Evolutionary conservation across 2,888 invertebrate genomes (phyloP).

Genomic region (Mythimna loreyi): DNA sequence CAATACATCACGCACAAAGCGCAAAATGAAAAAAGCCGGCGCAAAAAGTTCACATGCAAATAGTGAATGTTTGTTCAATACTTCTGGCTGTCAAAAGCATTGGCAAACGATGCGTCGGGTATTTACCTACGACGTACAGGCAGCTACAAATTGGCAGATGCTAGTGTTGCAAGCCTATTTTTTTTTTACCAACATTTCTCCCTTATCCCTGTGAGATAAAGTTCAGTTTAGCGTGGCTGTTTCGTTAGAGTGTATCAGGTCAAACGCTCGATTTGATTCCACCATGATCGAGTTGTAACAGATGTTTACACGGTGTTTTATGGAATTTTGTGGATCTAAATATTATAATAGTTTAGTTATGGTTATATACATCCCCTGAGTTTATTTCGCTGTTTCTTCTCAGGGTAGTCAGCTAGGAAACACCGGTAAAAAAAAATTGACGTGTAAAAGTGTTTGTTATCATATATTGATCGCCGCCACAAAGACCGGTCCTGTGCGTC

Average conservation of each 20-base stretch:
- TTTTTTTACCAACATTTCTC: constrained; percentile 33
- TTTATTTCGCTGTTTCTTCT: too few relatives aligned
- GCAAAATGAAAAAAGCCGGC: constrained; percentile 50
- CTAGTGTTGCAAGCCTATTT: constrained; percentile 63
- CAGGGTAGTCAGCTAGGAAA: too few relatives aligned
- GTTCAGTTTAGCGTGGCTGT: constrained; percentile 46
- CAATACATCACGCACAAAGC: constrained; percentile 32
- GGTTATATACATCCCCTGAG: too few relatives aligned
- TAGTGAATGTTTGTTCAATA: constrained; percentile 80
- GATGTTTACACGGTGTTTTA: constrained; percentile 64
- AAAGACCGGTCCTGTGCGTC: too few relatives aligned
- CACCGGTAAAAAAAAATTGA: too few relatives aligned
- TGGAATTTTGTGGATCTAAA: constrained; percentile 28
- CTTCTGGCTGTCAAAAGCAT: constrained; percentile 85
- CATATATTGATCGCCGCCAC: too few relatives aligned
- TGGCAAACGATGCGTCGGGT: constrained; percentile 81
- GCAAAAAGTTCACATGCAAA: constrained; percentile 72
- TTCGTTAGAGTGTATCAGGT: constrained; percentile 46
- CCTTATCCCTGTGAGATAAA: constrained; percentile 52
- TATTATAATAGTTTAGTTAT: background rate
- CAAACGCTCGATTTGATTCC: constrained; percentile 77
- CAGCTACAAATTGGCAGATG: constrained; percentile 80
- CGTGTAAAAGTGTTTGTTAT: too few relatives aligned
- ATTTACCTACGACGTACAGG: constrained; percentile 81
- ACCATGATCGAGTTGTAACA: constrained; percentile 74